Percentiles rank a stretch among this genome's conserved stretches.
Evolutionary conservation across 2,113 vertebrate genomes (phyloP).

Genomic region (Eleginops maclovinus): DNA sequence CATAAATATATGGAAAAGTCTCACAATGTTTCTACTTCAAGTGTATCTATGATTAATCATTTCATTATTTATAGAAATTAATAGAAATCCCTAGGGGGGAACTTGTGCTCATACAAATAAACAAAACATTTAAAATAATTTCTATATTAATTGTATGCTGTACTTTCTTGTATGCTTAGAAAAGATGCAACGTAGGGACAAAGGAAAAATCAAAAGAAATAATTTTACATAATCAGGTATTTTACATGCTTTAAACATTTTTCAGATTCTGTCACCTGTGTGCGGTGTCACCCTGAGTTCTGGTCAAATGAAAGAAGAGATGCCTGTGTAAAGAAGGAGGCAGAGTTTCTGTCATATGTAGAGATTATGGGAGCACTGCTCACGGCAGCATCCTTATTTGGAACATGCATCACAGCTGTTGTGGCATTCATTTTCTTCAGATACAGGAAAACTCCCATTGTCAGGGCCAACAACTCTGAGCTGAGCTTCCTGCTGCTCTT

Average conservation of each 20-base stretch:
- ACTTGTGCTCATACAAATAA: too few relatives aligned
- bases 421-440: constrained; percentile 74
- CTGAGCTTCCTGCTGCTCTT: constrained; percentile 79
- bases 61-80: too few relatives aligned
- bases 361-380: constrained; percentile 78
- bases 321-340: constrained; percentile 70
- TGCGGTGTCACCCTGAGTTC: constrained; percentile 70
- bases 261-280: constrained; percentile 76
- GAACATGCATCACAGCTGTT: constrained; percentile 64
- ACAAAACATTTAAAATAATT: too few relatives aligned
- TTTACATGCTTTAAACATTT: too few relatives aligned
- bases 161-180: not conserved
- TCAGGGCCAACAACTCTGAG: constrained; percentile 77
- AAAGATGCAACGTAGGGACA: not conserved
- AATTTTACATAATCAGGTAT: too few relatives aligned
- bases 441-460: constrained; percentile 75
- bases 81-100: too few relatives aligned
- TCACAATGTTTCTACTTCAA: too few relatives aligned
- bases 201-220: too few relatives aligned
- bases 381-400: constrained; percentile 66
- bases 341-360: constrained; percentile 59
- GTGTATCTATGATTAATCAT: too few relatives aligned
- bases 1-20: too few relatives aligned
- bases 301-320: constrained; percentile 78
- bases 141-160: too few relatives aligned